Evolutionary conservation across 2,888 invertebrate species (phyloP).

Genomic region (Pterostichus madidus): DNA sequence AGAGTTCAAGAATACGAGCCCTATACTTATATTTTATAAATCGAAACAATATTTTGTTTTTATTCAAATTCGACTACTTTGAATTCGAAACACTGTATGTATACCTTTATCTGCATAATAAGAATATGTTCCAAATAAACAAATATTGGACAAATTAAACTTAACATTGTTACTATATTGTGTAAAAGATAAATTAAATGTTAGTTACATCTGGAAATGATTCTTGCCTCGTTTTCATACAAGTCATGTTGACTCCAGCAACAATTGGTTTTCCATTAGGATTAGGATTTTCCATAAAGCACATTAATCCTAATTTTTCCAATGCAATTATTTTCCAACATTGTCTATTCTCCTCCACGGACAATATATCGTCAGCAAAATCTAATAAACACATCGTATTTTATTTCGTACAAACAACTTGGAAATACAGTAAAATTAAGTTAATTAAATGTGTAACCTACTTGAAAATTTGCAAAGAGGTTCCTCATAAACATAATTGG

Average conservation of each 20-base stretch:
- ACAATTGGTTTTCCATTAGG: slow-evolving; percentile 73
- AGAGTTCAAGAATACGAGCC: no score
- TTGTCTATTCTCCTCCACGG: slow-evolving; percentile 53
- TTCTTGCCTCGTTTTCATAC: slow-evolving; percentile 66
- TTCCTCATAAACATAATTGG: slow-evolving; percentile 78
- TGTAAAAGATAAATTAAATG: background rate
- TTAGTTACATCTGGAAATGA: slow-evolving; percentile 62
- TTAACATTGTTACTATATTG: no score
- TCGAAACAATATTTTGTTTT: no score
- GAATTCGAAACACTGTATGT: no score
- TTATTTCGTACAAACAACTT: background rate
- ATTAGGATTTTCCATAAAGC: slow-evolving; percentile 73
- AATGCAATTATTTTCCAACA: slow-evolving; percentile 70
- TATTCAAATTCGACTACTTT: no score
- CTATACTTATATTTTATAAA: no score
- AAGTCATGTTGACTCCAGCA: slow-evolving; percentile 74
- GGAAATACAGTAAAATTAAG: no score
- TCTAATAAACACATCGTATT: slow-evolving; percentile 15
- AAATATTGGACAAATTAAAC: no score
- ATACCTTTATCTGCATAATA: no score
- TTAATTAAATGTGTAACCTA: slow-evolving; percentile 69
- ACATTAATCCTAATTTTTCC: slow-evolving; percentile 73
- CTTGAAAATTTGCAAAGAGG: slow-evolving; percentile 78
- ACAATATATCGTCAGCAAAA: slow-evolving; percentile 13
- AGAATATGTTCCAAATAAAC: no score